Evolutionary conservation across 2,888 invertebrate species (phyloP).

Genomic region (Hirtodrosophila duncani): DNA sequence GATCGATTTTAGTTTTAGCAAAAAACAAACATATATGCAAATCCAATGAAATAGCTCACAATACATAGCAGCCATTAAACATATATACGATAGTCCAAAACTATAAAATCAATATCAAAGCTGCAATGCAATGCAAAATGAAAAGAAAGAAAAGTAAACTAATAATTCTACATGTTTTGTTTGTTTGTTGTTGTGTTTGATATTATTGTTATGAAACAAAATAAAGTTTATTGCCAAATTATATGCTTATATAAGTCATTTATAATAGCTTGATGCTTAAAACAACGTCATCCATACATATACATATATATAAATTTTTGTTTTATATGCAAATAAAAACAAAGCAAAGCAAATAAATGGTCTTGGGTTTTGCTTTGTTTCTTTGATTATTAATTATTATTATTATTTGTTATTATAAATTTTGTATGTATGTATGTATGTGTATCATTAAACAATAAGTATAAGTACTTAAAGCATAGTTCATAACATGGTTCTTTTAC

Average conservation of each 20-base stretch:
- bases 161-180: conserved; percentile 4
- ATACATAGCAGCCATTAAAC: no score
- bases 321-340: no score
- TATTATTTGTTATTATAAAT: conserved; percentile 12
- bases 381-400: conserved; percentile 7
- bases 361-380: conserved; percentile 17
- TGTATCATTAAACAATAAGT: conserved; percentile 66
- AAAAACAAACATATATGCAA: conserved; percentile 14
- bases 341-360: no score
- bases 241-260: conserved; percentile 67
- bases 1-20: conserved; percentile 4
- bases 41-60: no score
- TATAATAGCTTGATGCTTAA: no score
- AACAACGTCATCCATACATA: no score
- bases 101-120: no score
- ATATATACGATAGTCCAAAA: no score
- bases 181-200: conserved; percentile 24
- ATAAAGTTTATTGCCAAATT: conserved; percentile 62
- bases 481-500: conserved; percentile 55
- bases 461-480: conserved; percentile 71
- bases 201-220: conserved; percentile 34
- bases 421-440: conserved; percentile 11
- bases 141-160: conserved; percentile 4
- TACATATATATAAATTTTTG: no score
- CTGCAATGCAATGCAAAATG: conserved; percentile 4